These are phyloP conservation scores for Gambusia yucatana DNA, from an alignment of 2,797 vertebrate genomes.

Conservation along the genomic window DNA sequence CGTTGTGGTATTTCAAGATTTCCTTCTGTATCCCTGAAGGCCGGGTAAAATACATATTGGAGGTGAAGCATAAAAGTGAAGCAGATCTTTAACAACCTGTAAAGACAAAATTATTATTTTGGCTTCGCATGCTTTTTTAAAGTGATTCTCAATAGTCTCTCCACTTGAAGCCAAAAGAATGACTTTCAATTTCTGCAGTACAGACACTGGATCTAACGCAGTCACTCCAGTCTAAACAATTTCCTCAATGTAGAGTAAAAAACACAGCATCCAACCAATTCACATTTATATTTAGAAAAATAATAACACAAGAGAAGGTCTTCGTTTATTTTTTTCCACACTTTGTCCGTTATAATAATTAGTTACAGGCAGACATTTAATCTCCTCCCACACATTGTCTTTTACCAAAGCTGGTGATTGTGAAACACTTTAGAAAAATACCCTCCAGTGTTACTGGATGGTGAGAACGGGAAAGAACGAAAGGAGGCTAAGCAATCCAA, in stretches of 20 bases:
- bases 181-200: conserved; percentile 1
- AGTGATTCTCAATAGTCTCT: neutral
- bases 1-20: conserved; percentile 14
- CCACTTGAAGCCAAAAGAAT: neutral
- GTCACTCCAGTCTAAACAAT: neutral
- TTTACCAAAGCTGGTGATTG: conserved; percentile 38
- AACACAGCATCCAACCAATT: conserved; percentile 3
- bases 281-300: neutral
- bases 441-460: conserved; percentile 13
- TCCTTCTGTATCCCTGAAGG: conserved; percentile 29
- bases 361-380: conserved; percentile 48
- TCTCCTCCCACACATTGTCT: conserved; percentile 50
- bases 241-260: neutral
- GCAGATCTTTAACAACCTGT: neutral
- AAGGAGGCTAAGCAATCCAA: neutral
- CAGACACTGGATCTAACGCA: conserved; percentile 15
- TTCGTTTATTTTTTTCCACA: neutral
- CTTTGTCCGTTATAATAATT: conserved; percentile 10
- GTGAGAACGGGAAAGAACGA: neutral
- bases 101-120: neutral
- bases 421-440: conserved; percentile 39
- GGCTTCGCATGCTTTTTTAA: neutral
- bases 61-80: neutral
- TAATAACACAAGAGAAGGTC: neutral
- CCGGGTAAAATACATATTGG: conserved; percentile 25